These are phyloP conservation scores for Epistrophe eligans DNA, from an alignment of 2,888 invertebrate species.

Conservation along the genomic window DNA sequence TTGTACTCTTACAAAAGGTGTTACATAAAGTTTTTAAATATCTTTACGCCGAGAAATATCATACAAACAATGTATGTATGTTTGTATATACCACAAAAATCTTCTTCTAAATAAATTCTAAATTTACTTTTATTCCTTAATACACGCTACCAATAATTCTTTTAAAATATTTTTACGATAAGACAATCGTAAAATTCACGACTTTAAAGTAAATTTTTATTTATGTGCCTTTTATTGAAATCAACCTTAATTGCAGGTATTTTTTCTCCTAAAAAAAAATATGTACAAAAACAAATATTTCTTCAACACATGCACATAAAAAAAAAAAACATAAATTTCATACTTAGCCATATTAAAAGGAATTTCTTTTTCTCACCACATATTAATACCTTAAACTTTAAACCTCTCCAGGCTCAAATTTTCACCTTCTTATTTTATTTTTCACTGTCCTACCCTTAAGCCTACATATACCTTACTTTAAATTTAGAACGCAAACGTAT, in stretches of 20 bases:
- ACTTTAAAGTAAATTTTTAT: not conserved
- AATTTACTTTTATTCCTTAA: not conserved
- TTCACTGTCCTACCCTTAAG: too few relatives aligned
- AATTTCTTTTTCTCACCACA: not conserved
- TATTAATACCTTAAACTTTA: not conserved
- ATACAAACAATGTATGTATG: too few relatives aligned
- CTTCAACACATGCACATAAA: not conserved
- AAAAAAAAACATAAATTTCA: not conserved
- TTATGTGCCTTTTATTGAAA: not conserved
- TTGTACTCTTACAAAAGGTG: too few relatives aligned
- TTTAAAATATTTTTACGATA: slow-evolving; percentile 26
- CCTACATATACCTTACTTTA: too few relatives aligned
- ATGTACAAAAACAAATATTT: slow-evolving; percentile 18
- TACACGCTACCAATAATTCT: not conserved
- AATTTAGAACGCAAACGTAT: not conserved
- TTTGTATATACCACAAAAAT: not conserved
- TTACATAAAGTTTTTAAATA: too few relatives aligned
- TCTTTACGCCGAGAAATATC: too few relatives aligned
- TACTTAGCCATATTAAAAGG: slow-evolving; percentile 6
- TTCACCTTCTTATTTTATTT: slow-evolving; percentile 7
- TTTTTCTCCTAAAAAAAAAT: not conserved
- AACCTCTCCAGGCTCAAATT: not conserved
- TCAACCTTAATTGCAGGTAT: not conserved
- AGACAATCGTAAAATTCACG: slow-evolving; percentile 7
- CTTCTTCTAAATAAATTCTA: not conserved